phyloP scores from a whole-genome alignment of 2,888 invertebrate species.

The Rhopalosiphum nymphaeae region DNA sequence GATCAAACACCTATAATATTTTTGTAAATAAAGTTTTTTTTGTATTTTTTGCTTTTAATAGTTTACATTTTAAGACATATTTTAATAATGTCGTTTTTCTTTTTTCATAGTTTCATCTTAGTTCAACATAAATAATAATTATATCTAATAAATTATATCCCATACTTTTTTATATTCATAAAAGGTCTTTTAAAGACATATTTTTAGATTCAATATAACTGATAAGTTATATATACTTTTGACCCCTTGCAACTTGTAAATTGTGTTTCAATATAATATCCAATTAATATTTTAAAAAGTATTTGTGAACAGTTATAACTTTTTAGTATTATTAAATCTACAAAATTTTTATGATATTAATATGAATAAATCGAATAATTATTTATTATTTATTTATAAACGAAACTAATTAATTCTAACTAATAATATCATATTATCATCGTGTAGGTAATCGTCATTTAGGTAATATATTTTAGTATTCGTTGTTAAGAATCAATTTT shows the following conservation, averaged over 20 bases:
- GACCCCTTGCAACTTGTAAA: neutral
- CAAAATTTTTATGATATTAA: neutral
- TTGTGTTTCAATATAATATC: neutral
- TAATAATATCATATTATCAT: neutral
- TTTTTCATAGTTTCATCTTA: neutral
- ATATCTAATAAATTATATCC: neutral
- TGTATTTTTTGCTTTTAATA: neutral
- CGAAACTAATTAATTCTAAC: neutral
- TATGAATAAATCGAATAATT: neutral
- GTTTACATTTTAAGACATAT: neutral
- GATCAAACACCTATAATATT: neutral
- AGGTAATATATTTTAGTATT: neutral
- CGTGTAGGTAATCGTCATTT: neutral
- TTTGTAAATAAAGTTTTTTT: neutral
- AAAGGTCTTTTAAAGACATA: neutral
- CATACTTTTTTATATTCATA: neutral
- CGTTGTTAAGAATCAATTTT: constrained; percentile 18
- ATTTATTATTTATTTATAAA: neutral
- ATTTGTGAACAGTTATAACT: neutral
- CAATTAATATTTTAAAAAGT: neutral
- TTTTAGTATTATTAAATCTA: neutral
- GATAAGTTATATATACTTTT: neutral
- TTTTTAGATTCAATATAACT: neutral
- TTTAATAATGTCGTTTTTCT: neutral
- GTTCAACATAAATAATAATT: neutral